Percentiles rank a stretch among this genome's conserved stretches.
These are phyloP conservation scores for Mactromeris polynyma DNA, from an alignment of 2,888 invertebrate species.

Conservation along the genomic window DNA sequence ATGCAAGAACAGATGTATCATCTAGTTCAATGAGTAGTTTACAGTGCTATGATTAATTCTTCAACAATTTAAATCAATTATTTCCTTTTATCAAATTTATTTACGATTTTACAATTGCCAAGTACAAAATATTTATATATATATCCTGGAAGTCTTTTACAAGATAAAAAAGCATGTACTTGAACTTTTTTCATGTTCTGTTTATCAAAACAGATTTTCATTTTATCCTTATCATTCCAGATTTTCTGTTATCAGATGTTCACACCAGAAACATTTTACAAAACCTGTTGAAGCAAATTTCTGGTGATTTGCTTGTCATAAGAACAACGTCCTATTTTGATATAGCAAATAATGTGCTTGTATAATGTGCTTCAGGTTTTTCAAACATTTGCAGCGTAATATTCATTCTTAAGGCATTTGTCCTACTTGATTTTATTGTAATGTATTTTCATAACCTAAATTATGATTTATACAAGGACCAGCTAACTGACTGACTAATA, in stretches of 20 bases:
- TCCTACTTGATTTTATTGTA: too few relatives aligned
- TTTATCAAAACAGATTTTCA: neutral
- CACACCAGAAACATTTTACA: neutral
- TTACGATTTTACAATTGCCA: neutral
- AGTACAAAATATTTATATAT: neutral
- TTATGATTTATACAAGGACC: too few relatives aligned
- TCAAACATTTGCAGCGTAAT: neutral
- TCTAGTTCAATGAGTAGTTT: too few relatives aligned
- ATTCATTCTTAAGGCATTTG: too few relatives aligned
- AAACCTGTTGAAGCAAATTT: neutral
- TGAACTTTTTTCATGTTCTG: neutral
- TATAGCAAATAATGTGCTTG: slow-evolving; percentile 12
- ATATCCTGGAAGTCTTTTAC: neutral
- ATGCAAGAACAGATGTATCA: too few relatives aligned
- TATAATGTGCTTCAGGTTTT: neutral
- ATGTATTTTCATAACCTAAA: too few relatives aligned
- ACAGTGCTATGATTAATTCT: too few relatives aligned
- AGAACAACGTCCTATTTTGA: neutral
- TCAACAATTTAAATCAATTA: neutral
- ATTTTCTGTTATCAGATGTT: neutral
- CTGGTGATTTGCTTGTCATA: neutral
- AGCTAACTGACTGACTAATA: too few relatives aligned
- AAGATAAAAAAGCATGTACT: neutral
- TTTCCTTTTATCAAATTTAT: neutral
- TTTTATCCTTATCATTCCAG: neutral